phyloP scores from a whole-genome alignment of 2,113 vertebrate species.

The Setophaga petechia region DNA sequence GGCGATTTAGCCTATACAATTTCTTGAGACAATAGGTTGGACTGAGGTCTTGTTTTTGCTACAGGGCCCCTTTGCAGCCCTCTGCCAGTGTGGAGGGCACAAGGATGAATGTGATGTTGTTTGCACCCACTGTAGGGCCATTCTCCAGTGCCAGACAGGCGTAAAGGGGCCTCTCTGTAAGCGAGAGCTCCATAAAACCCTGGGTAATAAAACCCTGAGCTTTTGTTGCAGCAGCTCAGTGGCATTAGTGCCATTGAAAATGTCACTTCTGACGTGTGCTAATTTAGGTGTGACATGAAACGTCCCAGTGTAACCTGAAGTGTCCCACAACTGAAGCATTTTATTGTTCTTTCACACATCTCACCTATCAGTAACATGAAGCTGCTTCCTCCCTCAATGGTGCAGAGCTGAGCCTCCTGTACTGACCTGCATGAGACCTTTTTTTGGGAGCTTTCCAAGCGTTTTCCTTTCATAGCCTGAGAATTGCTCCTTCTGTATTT shows the following conservation, averaged over 20 bases:
- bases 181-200: background rate
- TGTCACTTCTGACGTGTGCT: background rate
- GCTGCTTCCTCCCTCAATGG: background rate
- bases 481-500: conserved; percentile 35
- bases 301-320: background rate
- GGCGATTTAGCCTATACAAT: background rate
- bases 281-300: background rate
- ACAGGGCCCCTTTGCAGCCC: background rate
- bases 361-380: conserved; percentile 21
- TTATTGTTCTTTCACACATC: conserved; percentile 19
- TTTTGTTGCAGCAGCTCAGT: background rate
- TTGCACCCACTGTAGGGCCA: background rate
- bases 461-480: conserved; percentile 28
- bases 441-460: conserved; percentile 41
- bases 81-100: background rate
- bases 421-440: background rate
- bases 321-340: background rate
- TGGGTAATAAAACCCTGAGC: background rate
- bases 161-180: conserved; percentile 28
- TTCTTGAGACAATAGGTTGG: background rate
- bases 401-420: background rate
- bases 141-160: conserved; percentile 16
- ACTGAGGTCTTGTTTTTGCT: background rate
- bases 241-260: background rate
- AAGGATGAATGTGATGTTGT: background rate